A percentile compares a stretch with the other conserved stretches of the same genome.
Evolutionary conservation across 2,888 invertebrate genomes (phyloP).

Genomic region (Acronicta psi): DNA sequence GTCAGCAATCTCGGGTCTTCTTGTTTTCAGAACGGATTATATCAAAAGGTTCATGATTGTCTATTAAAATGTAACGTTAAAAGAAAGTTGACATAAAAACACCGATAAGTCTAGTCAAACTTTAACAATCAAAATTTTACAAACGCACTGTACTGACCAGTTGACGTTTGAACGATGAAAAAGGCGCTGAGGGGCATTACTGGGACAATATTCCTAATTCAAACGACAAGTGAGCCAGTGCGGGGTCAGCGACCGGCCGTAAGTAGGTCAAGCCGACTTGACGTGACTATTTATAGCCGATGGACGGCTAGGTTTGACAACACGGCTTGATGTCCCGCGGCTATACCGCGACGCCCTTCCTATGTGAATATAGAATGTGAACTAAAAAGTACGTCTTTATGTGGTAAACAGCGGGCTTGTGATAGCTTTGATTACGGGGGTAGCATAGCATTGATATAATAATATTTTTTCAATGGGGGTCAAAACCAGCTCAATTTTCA

Average conservation of each 20-base stretch:
- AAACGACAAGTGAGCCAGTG: conserved; percentile 59
- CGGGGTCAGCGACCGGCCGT: conserved; percentile 67
- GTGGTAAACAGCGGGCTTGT: background rate
- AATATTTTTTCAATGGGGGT: too few species aligned
- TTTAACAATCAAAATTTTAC: too few species aligned
- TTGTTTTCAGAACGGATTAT: too few species aligned
- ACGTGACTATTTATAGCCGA: conserved; percentile 71
- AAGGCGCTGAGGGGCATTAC: conserved; percentile 22
- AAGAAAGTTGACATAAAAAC: too few species aligned
- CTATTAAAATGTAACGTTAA: too few species aligned
- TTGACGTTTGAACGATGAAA: conserved; percentile 12
- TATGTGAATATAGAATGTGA: conserved; percentile 45
- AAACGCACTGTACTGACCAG: background rate
- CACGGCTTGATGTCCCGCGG: conserved; percentile 41
- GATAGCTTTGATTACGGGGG: conserved; percentile 15
- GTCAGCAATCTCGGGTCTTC: too few species aligned
- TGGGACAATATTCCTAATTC: conserved; percentile 48
- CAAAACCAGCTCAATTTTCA: too few species aligned
- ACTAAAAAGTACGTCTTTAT: conserved; percentile 11
- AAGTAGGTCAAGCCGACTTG: conserved; percentile 72
- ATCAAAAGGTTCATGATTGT: too few species aligned
- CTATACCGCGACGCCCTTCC: conserved; percentile 36
- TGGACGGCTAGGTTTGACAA: conserved; percentile 67
- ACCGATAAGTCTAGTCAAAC: too few species aligned
- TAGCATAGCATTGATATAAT: too few species aligned